A percentile compares a stretch with the other conserved stretches of the same genome.
phyloP scores from a whole-genome alignment of 2,797 vertebrate species.

The Clamator glandarius region DNA sequence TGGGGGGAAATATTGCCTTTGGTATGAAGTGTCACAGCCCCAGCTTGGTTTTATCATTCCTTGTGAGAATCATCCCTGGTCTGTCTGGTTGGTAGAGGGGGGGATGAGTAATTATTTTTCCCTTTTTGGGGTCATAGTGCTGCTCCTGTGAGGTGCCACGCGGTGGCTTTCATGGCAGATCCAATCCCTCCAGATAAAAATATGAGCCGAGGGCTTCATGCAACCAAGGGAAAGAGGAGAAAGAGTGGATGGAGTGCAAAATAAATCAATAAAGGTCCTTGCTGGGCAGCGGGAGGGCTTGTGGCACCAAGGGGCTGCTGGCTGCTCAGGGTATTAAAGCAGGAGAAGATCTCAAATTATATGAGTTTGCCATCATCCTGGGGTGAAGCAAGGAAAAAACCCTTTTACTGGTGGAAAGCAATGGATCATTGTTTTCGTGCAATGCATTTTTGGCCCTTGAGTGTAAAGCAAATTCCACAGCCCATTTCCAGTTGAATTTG shows the following conservation, averaged over 20 bases:
- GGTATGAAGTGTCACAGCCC: background rate
- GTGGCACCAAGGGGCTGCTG: background rate
- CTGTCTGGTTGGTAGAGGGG: too few species aligned
- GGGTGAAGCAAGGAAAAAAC: accelerated
- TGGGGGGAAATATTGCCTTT: conserved; percentile 32
- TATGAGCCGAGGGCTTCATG: too few species aligned
- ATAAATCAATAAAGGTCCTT: background rate
- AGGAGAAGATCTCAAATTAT: background rate
- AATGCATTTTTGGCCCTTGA: background rate
- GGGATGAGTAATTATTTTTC: too few species aligned
- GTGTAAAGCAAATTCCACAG: background rate
- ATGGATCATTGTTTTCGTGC: background rate
- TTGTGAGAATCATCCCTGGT: too few species aligned
- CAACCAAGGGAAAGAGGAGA: too few species aligned
- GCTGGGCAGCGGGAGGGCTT: background rate
- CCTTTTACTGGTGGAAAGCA: background rate
- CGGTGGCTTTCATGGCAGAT: too few species aligned
- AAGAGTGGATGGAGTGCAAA: too few species aligned
- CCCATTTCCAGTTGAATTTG: accelerated
- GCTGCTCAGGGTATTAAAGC: background rate
- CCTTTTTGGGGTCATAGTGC: too few species aligned
- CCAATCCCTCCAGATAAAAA: too few species aligned
- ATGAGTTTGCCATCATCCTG: background rate
- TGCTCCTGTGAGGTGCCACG: too few species aligned
- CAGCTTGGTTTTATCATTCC: too few species aligned